Conservation (phyloP, 2,888 invertebrate species). For the Scelioninae gen. 1 region DNA sequence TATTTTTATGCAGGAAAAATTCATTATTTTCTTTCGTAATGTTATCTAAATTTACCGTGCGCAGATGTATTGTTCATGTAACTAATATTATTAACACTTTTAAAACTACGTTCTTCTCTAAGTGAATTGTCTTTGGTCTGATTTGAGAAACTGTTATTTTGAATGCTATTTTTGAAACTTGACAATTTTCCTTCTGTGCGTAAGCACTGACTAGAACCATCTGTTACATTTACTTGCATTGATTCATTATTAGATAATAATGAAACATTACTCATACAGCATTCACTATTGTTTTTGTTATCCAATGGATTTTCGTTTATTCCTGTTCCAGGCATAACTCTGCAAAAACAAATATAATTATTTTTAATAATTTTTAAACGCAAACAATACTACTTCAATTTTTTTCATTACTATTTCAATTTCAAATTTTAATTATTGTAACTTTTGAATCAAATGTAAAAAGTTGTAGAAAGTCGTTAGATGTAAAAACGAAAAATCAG, state of each 20-base stretch:
- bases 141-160: too few species aligned
- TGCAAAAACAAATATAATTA: slow-evolving; percentile 56
- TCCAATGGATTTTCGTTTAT: not conserved
- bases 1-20: not conserved
- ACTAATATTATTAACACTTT: not conserved
- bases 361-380: not conserved
- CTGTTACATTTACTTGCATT: slow-evolving; percentile 19
- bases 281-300: too few species aligned
- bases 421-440: too few species aligned
- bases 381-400: too few species aligned
- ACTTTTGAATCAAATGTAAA: too few species aligned
- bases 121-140: not conserved
- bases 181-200: too few species aligned
- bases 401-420: too few species aligned
- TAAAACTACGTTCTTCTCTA: not conserved
- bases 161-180: too few species aligned
- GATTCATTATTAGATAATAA: not conserved
- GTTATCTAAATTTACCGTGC: not conserved
- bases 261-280: slow-evolving; percentile 14
- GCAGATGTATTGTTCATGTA: not conserved
- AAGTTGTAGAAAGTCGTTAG: too few species aligned
- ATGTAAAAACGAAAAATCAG: too few species aligned
- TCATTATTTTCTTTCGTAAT: not conserved
- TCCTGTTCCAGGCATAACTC: slow-evolving; percentile 75
- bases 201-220: not conserved